Evolutionary conservation across 2,888 invertebrate species (phyloP), one percentile per base, ranked within the genome.

Genomic region (Vesta saturnalis): DNA sequence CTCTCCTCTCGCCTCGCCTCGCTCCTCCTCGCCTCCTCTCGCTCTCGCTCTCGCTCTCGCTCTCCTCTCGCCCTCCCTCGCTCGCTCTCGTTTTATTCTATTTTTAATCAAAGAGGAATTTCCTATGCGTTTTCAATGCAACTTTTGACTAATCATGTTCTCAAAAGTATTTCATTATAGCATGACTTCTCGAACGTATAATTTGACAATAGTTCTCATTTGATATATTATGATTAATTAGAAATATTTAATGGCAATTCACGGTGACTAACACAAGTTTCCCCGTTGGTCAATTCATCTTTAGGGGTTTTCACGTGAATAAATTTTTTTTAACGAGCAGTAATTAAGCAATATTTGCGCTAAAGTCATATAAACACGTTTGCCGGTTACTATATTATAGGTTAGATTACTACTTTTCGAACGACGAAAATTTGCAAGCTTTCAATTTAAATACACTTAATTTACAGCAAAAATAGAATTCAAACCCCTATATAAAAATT

Each of bases 401-500:
- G 39, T 39, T 39, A 39, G 39, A 39, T 39, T 39, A 8, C 12
- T 8, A 39, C 8, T n/a, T 12, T 39, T 39, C 39, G 39, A 6
- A 39, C 8, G 1, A 54, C 21, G 21, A 22, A 4, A 54, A 54
- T 2, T 21, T 21, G 21, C 5, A 12, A 14, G 15, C 4, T 12
- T 46, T 18, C 15, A 54, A 54, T 14, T n/a, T 54, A 19, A 14
- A 12, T 14, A 54, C 1, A n/a, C 16, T 19, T 12, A 12, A 6
- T 22, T 5, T 6, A 18, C 10, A 14, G 16, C 5, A 21, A 14
- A 54, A 54, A 54, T 54, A 54, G 22, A 8, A 22, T 19, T 19
- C 22, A 71, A 72, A 68, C 65, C n/a, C 39, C 64, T 62, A 71
- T 71, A 64, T 67, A 73, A 67, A 72, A 72, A 73, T 71, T 69